Percentiles rank a stretch among this genome's conserved stretches.
These are phyloP conservation scores for Lordiphosa collinella DNA, from an alignment of 1,140 invertebrate species.

Conservation along the genomic window DNA sequence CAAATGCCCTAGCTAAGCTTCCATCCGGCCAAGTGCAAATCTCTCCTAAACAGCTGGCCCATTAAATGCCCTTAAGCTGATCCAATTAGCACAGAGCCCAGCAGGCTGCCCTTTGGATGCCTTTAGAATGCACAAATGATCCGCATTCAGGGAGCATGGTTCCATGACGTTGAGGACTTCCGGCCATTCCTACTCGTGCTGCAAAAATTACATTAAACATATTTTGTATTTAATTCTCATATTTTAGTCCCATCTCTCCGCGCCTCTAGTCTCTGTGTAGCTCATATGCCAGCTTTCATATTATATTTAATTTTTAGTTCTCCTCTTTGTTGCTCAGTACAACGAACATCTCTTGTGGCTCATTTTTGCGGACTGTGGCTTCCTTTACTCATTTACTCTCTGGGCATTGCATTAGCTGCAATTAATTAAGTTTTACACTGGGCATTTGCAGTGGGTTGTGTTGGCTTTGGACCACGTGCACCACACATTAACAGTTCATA, in stretches of 20 bases:
- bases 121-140: too few relatives aligned
- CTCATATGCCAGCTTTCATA: conserved; percentile 53
- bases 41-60: background rate
- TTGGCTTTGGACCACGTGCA: conserved; percentile 23
- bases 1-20: too few relatives aligned
- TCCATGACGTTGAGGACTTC: conserved; percentile 34
- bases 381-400: conserved; percentile 11
- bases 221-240: conserved; percentile 67
- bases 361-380: conserved; percentile 37
- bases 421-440: conserved; percentile 69
- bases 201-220: conserved; percentile 68
- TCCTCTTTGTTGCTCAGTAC: background rate
- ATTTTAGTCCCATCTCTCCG: conserved; percentile 17
- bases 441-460: conserved; percentile 51
- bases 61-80: conserved; percentile 8
- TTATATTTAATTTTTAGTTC: conserved; percentile 47
- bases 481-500: conserved; percentile 70
- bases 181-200: conserved; percentile 26
- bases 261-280: conserved; percentile 18
- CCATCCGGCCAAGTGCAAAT: too few relatives aligned
- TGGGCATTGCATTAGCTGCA: conserved; percentile 65
- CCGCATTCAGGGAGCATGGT: too few relatives aligned
- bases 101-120: background rate
- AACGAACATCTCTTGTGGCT: conserved; percentile 11
- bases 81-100: conserved; percentile 21